phyloP scores from a whole-genome alignment of 2,797 vertebrate genomes.

The Eospalax fontanierii region DNA sequence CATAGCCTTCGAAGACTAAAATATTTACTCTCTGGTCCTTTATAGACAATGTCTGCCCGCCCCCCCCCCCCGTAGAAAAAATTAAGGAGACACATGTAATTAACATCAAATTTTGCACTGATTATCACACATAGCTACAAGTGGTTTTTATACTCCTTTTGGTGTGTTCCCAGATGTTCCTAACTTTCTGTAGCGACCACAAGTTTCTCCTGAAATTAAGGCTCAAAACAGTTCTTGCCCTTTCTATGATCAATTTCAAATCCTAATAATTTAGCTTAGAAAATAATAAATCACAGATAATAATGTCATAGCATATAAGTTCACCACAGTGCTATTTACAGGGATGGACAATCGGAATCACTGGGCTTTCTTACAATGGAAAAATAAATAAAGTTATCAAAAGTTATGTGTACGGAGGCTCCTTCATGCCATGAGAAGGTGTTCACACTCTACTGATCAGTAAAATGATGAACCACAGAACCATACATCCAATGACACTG shows the following conservation, averaged over 20 bases:
- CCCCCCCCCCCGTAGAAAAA: neutral
- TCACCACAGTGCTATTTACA: neutral
- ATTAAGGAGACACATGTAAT: neutral
- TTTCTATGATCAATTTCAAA: neutral
- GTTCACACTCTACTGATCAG: neutral
- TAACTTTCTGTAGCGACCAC: conserved; percentile 6
- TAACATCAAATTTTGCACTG: neutral
- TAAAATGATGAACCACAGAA: neutral
- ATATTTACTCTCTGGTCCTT: neutral
- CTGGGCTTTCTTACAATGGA: neutral
- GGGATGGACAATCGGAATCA: neutral
- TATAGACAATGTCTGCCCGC: neutral
- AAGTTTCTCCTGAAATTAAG: conserved; percentile 54
- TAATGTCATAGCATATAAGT: neutral
- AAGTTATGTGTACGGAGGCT: neutral
- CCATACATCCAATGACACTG: neutral
- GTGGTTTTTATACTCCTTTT: conserved; percentile 9
- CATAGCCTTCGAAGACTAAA: neutral
- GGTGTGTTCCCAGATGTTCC: neutral
- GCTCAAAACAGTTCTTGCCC: neutral
- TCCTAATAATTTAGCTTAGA: neutral
- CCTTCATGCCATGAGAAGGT: neutral
- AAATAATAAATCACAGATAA: neutral
- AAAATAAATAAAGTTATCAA: neutral
- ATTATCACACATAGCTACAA: neutral